These are phyloP conservation scores for Smutsia gigantea DNA, from an alignment of 2,797 vertebrate species.

Conservation along the genomic window DNA sequence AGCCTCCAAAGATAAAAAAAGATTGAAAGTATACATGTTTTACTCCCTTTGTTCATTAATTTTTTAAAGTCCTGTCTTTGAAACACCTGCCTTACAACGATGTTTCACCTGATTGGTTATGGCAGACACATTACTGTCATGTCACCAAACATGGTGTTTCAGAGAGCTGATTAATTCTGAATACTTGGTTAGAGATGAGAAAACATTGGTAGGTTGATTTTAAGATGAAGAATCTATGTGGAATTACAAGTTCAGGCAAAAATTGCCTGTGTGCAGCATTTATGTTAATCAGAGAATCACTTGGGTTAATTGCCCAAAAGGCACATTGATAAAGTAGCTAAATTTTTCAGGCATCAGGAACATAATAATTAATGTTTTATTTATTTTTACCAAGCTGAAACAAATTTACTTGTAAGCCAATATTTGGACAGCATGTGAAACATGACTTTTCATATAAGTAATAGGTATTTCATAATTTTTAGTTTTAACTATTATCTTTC, in stretches of 20 bases:
- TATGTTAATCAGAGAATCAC: not conserved
- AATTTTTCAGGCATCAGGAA: constrained; percentile 16
- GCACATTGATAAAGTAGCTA: not conserved
- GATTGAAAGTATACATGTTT: constrained; percentile 72
- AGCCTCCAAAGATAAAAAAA: constrained; percentile 71
- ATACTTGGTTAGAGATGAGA: constrained; percentile 77
- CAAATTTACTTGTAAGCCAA: not conserved
- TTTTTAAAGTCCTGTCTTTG: constrained; percentile 73
- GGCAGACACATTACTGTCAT: constrained; percentile 73
- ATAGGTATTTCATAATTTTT: constrained; percentile 22
- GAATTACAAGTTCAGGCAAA: constrained; percentile 76
- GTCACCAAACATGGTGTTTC: constrained; percentile 71
- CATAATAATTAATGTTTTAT: constrained; percentile 32
- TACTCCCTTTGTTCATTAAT: constrained; percentile 77
- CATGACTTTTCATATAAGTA: not conserved
- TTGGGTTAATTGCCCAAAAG: not conserved
- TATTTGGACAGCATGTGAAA: constrained; percentile 34
- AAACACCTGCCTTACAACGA: constrained; percentile 61
- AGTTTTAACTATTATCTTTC: not conserved
- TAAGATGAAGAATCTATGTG: constrained; percentile 48
- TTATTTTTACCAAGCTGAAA: constrained; percentile 44
- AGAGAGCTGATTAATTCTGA: constrained; percentile 75
- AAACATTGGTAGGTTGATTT: constrained; percentile 74
- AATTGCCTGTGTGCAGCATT: constrained; percentile 17
- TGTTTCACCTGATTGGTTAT: constrained; percentile 79